These are phyloP conservation scores for Matsumurasca onukii DNA, from an alignment of 1,140 invertebrate species.

Conservation along the genomic window DNA sequence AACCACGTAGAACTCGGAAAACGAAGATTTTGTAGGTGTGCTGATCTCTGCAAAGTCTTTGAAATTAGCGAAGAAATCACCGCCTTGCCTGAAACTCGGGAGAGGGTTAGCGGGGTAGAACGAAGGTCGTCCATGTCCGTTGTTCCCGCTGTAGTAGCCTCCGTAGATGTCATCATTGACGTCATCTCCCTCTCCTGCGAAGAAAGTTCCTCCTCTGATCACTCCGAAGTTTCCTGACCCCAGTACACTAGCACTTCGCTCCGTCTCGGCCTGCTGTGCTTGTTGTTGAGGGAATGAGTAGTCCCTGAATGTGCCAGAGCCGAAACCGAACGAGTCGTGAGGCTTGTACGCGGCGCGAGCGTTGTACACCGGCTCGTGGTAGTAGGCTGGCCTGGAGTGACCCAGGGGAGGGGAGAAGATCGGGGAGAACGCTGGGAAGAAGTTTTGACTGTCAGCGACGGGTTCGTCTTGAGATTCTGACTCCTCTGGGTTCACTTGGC, in stretches of 20 bases:
- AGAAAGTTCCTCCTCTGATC: constrained; percentile 83
- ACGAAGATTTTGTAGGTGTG: constrained; percentile 74
- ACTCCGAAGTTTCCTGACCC: constrained; percentile 89
- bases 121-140: constrained; percentile 63
- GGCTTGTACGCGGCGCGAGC: constrained; percentile 21
- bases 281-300: constrained; percentile 41
- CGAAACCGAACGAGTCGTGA: constrained; percentile 10
- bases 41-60: constrained; percentile 87
- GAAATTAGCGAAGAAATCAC: constrained; percentile 82
- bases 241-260: constrained; percentile 52
- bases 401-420: constrained; percentile 44
- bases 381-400: constrained; percentile 36
- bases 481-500: background rate
- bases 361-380: constrained; percentile 32
- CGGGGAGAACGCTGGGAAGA: constrained; percentile 55
- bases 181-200: constrained; percentile 57
- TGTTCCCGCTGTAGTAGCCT: constrained; percentile 60
- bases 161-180: constrained; percentile 56
- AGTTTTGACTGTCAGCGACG: constrained; percentile 45
- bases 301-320: constrained; percentile 47
- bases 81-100: constrained; percentile 43
- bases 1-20: constrained; percentile 78
- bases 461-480: constrained; percentile 24
- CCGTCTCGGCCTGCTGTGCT: constrained; percentile 29
- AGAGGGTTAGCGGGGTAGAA: constrained; percentile 55